Conservation (phyloP, 2,888 invertebrate genomes). For the Drosophila mimica region DNA sequence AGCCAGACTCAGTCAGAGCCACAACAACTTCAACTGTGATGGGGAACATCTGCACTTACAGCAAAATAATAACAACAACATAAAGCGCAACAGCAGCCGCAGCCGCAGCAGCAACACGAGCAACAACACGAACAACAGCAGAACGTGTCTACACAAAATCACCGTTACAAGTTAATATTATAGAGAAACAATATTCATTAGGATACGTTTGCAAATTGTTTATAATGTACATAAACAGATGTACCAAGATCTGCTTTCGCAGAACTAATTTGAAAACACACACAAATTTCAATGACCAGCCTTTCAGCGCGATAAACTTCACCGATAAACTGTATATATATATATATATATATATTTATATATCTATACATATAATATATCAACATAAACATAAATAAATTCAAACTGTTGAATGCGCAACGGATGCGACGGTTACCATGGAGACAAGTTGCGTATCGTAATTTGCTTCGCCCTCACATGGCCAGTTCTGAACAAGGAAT, state of each 20-base stretch:
- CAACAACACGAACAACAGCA: slow-evolving; percentile 35
- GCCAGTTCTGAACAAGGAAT: slow-evolving; percentile 35
- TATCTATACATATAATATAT: neutral
- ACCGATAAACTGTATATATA: slow-evolving; percentile 27
- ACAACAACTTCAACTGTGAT: slow-evolving; percentile 33
- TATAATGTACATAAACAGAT: neutral
- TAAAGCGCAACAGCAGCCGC: slow-evolving; percentile 28
- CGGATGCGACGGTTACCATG: slow-evolving; percentile 23
- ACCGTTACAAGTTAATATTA: slow-evolving; percentile 41
- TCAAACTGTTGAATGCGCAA: slow-evolving; percentile 45
- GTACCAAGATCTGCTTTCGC: slow-evolving; percentile 15
- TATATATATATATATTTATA: neutral
- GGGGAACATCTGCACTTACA: slow-evolving; percentile 45
- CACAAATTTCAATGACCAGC: slow-evolving; percentile 12
- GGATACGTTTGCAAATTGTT: slow-evolving; percentile 3
- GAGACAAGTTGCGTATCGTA: slow-evolving; percentile 32
- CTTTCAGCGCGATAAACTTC: slow-evolving; percentile 45
- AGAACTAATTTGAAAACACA: neutral
- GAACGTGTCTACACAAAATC: slow-evolving; percentile 49
- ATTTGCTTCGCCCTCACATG: slow-evolving; percentile 60
- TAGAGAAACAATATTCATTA: slow-evolving; percentile 3
- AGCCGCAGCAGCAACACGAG: slow-evolving; percentile 25
- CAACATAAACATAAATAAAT: slow-evolving; percentile 23
- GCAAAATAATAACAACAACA: slow-evolving; percentile 26
- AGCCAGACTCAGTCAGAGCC: slow-evolving; percentile 25